Conservation (phyloP, 2,797 vertebrate species). For the Myiotriccus ornatus region DNA sequence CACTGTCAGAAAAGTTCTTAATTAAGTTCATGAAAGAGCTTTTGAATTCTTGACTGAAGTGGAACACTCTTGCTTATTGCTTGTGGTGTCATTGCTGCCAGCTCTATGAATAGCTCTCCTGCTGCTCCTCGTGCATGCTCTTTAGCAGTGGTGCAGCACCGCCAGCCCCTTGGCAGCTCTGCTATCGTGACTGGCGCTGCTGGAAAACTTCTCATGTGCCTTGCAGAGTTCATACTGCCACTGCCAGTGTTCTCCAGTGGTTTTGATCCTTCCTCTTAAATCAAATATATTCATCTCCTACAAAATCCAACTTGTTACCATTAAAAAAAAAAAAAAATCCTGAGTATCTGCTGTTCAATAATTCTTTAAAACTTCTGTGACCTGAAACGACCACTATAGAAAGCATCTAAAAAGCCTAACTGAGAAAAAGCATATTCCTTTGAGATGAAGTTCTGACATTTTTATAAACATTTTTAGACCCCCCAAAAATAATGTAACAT, state of each 20-base stretch:
- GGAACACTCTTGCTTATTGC: conserved; percentile 28
- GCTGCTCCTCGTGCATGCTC: neutral
- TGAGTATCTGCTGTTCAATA: neutral
- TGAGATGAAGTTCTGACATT: neutral
- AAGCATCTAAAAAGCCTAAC: neutral
- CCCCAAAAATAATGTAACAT: conserved; percentile 16
- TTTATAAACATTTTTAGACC: conserved; percentile 15
- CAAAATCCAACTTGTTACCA: neutral
- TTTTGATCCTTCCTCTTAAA: neutral
- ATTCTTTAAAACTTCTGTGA: neutral
- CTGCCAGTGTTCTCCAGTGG: accelerated
- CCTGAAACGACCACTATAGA: accelerated
- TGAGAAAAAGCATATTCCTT: conserved; percentile 17
- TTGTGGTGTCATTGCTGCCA: neutral
- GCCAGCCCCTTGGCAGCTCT: neutral
- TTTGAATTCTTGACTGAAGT: conserved; percentile 63
- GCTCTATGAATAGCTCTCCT: neutral
- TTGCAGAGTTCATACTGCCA: neutral
- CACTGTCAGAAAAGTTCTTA: conserved; percentile 59
- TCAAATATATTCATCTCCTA: neutral
- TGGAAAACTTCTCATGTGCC: accelerated
- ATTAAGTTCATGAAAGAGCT: conserved; percentile 62
- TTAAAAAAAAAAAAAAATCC: neutral
- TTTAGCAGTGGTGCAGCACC: neutral
- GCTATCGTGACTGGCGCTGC: accelerated